These are phyloP conservation scores for Eulemur rufifrons DNA, from an alignment of 2,113 vertebrate species.

Conservation along the genomic window DNA sequence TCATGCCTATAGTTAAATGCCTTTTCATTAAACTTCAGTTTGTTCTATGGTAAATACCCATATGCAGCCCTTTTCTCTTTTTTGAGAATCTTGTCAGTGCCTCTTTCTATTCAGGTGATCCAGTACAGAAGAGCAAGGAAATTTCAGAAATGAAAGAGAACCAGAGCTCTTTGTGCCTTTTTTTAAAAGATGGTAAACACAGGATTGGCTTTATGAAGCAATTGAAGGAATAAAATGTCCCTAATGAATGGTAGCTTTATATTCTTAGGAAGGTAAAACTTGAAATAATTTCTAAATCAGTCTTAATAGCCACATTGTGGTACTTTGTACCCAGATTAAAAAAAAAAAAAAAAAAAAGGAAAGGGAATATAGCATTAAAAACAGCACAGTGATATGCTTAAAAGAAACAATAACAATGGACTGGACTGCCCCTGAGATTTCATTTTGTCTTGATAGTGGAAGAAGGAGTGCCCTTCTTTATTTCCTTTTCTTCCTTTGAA, in stretches of 20 bases:
- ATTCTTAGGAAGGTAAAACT: constrained; percentile 33
- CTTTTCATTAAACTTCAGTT: constrained; percentile 16
- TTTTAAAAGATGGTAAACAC: not conserved
- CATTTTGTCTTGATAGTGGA: constrained; percentile 9
- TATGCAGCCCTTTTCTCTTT: not conserved
- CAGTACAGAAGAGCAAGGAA: not conserved
- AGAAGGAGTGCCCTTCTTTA: not conserved
- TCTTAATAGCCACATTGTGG: not conserved
- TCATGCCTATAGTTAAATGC: not conserved
- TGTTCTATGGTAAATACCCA: not conserved
- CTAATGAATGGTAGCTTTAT: constrained; percentile 17
- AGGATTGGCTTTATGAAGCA: not conserved
- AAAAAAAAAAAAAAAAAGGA: not conserved
- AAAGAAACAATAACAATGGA: not conserved
- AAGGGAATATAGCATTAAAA: not conserved
- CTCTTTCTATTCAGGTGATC: not conserved
- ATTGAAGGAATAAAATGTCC: not conserved
- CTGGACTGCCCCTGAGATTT: not conserved
- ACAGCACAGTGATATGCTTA: not conserved
- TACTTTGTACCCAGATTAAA: not conserved
- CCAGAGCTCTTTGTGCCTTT: not conserved
- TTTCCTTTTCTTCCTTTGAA: constrained; percentile 11
- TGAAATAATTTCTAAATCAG: constrained; percentile 32
- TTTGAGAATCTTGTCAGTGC: constrained; percentile 10
- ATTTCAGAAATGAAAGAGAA: constrained; percentile 24